Base-by-base conservation (phyloP, 1,140 invertebrate genomes). In the Drosophila punjabiensis region DNA sequence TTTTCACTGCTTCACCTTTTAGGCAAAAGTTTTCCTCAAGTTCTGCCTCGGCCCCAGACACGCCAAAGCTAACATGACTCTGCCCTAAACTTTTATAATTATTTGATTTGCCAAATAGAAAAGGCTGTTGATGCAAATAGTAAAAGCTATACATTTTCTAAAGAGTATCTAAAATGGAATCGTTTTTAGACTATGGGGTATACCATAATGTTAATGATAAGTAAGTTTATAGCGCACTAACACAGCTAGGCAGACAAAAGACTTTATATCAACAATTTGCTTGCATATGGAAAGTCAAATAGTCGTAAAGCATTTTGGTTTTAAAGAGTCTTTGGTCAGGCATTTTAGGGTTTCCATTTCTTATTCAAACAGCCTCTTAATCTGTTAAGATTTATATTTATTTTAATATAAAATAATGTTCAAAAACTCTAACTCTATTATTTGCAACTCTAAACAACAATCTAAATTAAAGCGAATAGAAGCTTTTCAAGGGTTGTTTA, bases 81-180 rank as follows among this genome's bases (percentile, higher is more conserved):
- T 67, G 61, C 20, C 45, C 76, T 55, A 43, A 89, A 85, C 78
- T 89, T 88, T 88, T 89, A 78, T 88, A 88, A 88, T 89, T 89
- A 81, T 88, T 89, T 88, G 81, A 89, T 89, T 88, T 88, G 76
- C 69, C 56, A 77, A 56, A 87, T 62, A 69, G 58, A 18, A 60
- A 5, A n/a, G 45, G 39, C 11, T 50, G 35, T 47, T 24, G 13
- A n/a, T 52, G 43, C 63, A 30, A 28, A 48, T 32, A 35, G 18
- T 18, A 16, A 14, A 7, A 16, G 18, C 2, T 43, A n/a, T 47
- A 6, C 8, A 13, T 33, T 28, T 13, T 33, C 16, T 43, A 62
- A 24, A 33, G 20, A 39, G 16, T 45, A 7, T 11, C 16, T 10
- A 24, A 35, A 13, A 14, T 24, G 13, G 8, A 3, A 24, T 35